These are phyloP conservation scores for Anguilla marmorata DNA, from an alignment of 2,797 vertebrate genomes.

Conservation along the genomic window DNA sequence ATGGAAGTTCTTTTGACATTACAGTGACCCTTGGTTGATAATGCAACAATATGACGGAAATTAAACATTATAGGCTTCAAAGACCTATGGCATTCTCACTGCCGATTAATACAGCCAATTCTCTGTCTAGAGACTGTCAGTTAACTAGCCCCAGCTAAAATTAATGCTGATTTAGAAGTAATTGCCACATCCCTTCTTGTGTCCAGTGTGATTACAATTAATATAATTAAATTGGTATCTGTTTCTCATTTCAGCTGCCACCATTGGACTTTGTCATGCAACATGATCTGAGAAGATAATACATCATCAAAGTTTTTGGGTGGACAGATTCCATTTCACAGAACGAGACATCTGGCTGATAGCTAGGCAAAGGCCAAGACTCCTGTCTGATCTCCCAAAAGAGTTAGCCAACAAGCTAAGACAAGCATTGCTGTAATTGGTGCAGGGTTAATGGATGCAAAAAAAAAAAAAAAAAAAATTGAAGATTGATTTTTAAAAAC, in stretches of 20 bases:
- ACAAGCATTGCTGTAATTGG: constrained; percentile 3
- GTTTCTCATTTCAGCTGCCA: not conserved
- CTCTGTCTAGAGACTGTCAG: not conserved
- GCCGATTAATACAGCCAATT: not conserved
- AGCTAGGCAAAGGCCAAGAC: not conserved
- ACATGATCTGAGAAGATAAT: constrained; percentile 5
- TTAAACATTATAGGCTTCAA: not conserved
- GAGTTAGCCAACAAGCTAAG: not conserved
- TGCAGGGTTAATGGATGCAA: constrained; percentile 2
- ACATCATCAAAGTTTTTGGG: constrained; percentile 5
- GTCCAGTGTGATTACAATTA: not conserved
- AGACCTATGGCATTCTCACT: not conserved
- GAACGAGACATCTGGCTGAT: constrained; percentile 3
- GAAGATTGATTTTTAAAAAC: not conserved
- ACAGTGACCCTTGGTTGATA: not conserved
- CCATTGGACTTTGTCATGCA: not conserved
- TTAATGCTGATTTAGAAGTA: constrained; percentile 7
- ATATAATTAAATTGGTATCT: constrained; percentile 1
- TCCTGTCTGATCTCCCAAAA: constrained; percentile 14
- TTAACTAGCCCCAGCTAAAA: not conserved
- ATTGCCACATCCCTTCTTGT: not conserved
- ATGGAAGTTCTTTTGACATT: not conserved
- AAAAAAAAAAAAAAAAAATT: not conserved
- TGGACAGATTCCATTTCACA: not conserved
- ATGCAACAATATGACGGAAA: not conserved